These are phyloP conservation scores for Meteorus colon DNA, from an alignment of 2,888 invertebrate species.

Conservation along the genomic window DNA sequence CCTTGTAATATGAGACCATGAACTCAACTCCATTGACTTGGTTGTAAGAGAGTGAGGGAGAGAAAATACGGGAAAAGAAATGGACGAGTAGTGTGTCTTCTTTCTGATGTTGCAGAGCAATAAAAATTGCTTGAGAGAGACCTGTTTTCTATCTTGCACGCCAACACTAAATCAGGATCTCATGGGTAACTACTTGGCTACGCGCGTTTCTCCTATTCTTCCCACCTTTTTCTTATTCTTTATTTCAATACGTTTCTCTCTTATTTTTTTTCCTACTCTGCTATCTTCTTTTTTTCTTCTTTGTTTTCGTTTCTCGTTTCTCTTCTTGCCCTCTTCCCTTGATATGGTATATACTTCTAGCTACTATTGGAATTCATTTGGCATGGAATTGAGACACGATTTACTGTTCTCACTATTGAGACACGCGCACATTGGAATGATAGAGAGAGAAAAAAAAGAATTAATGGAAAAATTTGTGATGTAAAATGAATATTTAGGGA, in stretches of 20 bases:
- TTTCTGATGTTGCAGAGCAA: conserved; percentile 36
- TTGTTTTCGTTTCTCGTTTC: background rate
- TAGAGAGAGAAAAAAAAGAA: conserved; percentile 18
- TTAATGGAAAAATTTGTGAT: conserved; percentile 25
- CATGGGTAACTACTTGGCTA: conserved; percentile 47
- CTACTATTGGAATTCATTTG: conserved; percentile 39
- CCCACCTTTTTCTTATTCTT: conserved; percentile 31
- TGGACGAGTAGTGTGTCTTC: conserved; percentile 32
- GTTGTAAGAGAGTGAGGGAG: conserved; percentile 24
- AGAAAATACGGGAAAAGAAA: background rate
- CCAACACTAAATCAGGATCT: conserved; percentile 55
- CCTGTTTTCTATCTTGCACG: conserved; percentile 57
- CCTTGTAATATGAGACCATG: conserved; percentile 43
- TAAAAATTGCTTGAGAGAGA: conserved; percentile 52
- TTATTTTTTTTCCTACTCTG: background rate
- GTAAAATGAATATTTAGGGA: background rate
- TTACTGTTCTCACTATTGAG: conserved; percentile 28
- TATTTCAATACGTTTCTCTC: background rate
- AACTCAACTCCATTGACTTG: conserved; percentile 27
- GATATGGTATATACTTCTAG: conserved; percentile 44
- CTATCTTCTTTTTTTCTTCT: background rate
- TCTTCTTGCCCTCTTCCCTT: conserved; percentile 8
- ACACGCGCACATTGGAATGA: conserved; percentile 8
- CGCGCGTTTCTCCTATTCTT: conserved; percentile 48
- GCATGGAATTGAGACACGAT: conserved; percentile 32